These are phyloP conservation scores for Shargacucullia verbasci DNA, from an alignment of 2,888 invertebrate species.

Conservation along the genomic window DNA sequence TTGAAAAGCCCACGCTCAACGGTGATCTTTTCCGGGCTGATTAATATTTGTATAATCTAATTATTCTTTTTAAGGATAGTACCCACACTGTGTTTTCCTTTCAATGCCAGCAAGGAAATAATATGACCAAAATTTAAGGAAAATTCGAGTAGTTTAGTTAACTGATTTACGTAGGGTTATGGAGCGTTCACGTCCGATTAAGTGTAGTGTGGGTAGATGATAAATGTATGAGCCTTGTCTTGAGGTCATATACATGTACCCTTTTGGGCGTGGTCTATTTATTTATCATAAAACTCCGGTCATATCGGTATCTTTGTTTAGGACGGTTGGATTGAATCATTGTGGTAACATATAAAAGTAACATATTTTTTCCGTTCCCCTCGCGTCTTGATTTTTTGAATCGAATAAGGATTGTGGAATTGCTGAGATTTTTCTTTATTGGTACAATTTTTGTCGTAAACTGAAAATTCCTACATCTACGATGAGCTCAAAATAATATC, in stretches of 20 bases:
- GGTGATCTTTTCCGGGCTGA: too few species aligned
- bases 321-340: slow-evolving; percentile 7
- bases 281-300: slow-evolving; percentile 13
- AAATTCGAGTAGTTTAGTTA: slow-evolving; percentile 30
- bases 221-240: slow-evolving; percentile 29
- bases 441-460: too few species aligned
- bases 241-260: slow-evolving; percentile 33
- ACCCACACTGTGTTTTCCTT: slow-evolving; percentile 20
- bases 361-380: too few species aligned
- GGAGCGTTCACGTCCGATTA: slow-evolving; percentile 38
- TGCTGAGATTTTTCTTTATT: too few species aligned
- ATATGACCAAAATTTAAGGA: slow-evolving; percentile 27
- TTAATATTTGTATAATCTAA: too few species aligned
- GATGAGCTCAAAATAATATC: too few species aligned
- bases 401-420: too few species aligned
- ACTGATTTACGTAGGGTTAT: slow-evolving; percentile 36
- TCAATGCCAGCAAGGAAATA: slow-evolving; percentile 31
- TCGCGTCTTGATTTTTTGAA: too few species aligned
- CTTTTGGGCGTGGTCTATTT: slow-evolving; percentile 28
- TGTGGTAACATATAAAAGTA: too few species aligned
- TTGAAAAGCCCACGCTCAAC: too few species aligned
- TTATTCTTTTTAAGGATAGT: neutral
- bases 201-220: slow-evolving; percentile 48
- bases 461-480: too few species aligned
- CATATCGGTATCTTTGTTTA: slow-evolving; percentile 4